A percentile compares a stretch with the other conserved stretches of the same genome.
Conservation (phyloP, 2,888 invertebrate species). For the Pyrrhopygopsis socrates region DNA sequence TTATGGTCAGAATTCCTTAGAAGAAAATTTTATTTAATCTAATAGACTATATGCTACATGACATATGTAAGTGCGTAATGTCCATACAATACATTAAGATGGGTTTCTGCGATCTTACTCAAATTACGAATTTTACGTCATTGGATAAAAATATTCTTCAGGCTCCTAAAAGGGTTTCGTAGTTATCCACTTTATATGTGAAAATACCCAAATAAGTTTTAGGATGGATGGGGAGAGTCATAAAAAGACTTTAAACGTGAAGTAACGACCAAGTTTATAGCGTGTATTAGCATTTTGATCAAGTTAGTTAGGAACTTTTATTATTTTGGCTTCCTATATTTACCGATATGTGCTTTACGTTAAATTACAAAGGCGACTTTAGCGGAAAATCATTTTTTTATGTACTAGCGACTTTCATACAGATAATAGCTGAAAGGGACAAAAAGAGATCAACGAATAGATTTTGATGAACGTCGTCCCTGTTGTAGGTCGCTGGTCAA, state of each 20-base stretch:
- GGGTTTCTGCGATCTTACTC: constrained; percentile 24
- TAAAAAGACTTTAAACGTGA: constrained; percentile 38
- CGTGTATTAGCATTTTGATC: constrained; percentile 37
- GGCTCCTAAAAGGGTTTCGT: constrained; percentile 55
- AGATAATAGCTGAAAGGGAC: too few species aligned
- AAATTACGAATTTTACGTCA: constrained; percentile 43
- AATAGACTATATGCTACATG: background rate
- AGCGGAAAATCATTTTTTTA: too few species aligned
- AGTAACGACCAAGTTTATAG: constrained; percentile 39
- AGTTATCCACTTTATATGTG: constrained; percentile 48
- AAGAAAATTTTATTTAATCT: too few species aligned
- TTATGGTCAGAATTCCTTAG: too few species aligned
- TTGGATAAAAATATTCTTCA: constrained; percentile 46
- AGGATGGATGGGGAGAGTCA: constrained; percentile 43
- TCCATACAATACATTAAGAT: background rate
- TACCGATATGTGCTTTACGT: background rate
- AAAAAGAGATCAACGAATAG: too few species aligned
- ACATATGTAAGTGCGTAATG: too few species aligned
- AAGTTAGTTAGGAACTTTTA: constrained; percentile 25
- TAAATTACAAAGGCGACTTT: too few species aligned
- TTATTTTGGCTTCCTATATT: constrained; percentile 5
- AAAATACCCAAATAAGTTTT: constrained; percentile 52
- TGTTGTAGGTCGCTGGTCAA: too few species aligned
- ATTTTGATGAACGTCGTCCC: too few species aligned
- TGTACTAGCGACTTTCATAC: too few species aligned